Base-by-base conservation (phyloP, 37 sponge, comb jelly and placozoan genomes). In the Amphimedon queenslandica region DNA sequence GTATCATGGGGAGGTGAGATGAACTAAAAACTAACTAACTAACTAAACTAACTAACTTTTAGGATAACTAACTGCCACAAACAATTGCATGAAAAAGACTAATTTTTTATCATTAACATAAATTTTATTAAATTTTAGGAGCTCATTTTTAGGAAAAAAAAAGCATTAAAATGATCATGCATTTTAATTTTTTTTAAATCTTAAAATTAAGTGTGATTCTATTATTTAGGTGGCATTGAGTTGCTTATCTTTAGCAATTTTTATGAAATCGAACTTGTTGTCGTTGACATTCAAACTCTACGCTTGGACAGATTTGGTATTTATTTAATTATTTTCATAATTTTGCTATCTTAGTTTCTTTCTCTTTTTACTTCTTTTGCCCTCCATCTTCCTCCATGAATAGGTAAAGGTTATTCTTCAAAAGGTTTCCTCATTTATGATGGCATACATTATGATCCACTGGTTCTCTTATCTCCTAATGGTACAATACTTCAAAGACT, bases 231-330 rank as follows among this genome's bases (percentile, higher is more conserved):
- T 57, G 90, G 77, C 6, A 90, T 90, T 41, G 90, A 90, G 64
- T 36, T 90, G 77, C 64, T 64, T 2, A 75, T 84, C 11, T 77
- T 90, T 53, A 90, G 90, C 84, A 85, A 84, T 27, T 61, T 79
- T 57, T 90, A 34, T 58, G 27, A 80, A 39, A 35, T 77, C 20
- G 94, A 93, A 68, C 55, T 93, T 29, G 87, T 82, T 71, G 94
- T 93, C 69, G 84, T 93, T 32, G 94, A 93, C 53, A 71, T 88
- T 10, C 89, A 93, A 72, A 75, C 83, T 24, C 83, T 73, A 37
- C 72, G 94, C 35, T 73, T 93, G 20, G 94, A 93, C 66, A 82
- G 76, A 73, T 93, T 93, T 84, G 94, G 94, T 79, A 42, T n/a
- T n/a, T n/a, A n/a, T 20, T 20, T n/a, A n/a, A n/a, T n/a, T n/a